These are phyloP conservation scores for Eupithecia dodoneata DNA, from an alignment of 2,888 invertebrate species.

Conservation along the genomic window DNA sequence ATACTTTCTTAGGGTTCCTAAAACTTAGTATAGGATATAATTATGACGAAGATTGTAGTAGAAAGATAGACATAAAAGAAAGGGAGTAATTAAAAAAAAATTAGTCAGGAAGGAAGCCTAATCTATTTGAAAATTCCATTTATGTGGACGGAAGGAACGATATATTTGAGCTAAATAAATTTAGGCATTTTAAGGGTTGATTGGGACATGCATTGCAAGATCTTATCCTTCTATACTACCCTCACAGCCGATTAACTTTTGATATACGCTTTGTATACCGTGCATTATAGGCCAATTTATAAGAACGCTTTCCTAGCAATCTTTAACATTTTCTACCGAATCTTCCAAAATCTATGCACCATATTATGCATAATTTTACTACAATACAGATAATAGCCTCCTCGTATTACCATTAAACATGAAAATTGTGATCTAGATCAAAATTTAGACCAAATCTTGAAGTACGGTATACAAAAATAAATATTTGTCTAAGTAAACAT, in stretches of 20 bases:
- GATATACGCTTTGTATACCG: slow-evolving; percentile 51
- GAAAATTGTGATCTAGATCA: not conserved
- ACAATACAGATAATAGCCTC: slow-evolving; percentile 7
- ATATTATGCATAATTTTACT: slow-evolving; percentile 19
- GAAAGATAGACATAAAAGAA: slow-evolving; percentile 29
- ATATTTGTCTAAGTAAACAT: slow-evolving; percentile 2
- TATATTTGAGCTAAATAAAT: slow-evolving; percentile 70
- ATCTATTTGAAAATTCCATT: slow-evolving; percentile 72
- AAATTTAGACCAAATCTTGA: not conserved
- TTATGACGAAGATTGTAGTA: slow-evolving; percentile 34
- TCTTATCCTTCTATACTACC: slow-evolving; percentile 44
- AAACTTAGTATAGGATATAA: slow-evolving; percentile 44
- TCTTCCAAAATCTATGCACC: not conserved
- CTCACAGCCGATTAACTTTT: slow-evolving; percentile 64
- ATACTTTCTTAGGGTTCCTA: slow-evolving; percentile 39
- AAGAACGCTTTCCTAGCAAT: slow-evolving; percentile 18
- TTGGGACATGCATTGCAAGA: slow-evolving; percentile 56
- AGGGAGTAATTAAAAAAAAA: slow-evolving; percentile 54
- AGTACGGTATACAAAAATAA: not conserved
- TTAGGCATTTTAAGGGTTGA: slow-evolving; percentile 50
- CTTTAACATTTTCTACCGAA: slow-evolving; percentile 14
- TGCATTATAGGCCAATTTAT: slow-evolving; percentile 51
- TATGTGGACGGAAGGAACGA: slow-evolving; percentile 79
- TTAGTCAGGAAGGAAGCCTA: slow-evolving; percentile 66
- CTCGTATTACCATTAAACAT: not conserved